phyloP scores from a whole-genome alignment of 2,797 vertebrate species.

The Gallinago nigripennis region DNA sequence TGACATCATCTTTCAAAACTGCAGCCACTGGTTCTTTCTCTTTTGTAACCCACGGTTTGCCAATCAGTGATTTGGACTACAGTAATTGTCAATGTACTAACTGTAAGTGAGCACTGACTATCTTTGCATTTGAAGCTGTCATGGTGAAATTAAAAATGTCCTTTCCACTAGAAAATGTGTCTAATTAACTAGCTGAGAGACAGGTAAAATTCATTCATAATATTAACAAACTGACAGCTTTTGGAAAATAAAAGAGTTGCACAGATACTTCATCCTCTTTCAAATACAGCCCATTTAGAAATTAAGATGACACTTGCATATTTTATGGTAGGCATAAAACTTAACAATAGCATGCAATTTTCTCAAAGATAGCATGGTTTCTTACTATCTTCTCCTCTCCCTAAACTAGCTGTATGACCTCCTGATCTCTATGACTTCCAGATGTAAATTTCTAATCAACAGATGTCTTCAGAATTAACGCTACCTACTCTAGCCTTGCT shows the following conservation, averaged over 20 bases:
- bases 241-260: not conserved
- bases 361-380: not conserved
- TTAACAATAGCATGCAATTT: not conserved
- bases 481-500: not conserved
- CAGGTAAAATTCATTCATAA: not conserved
- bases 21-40: not conserved
- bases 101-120: not conserved
- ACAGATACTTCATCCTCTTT: not conserved
- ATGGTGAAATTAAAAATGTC: not conserved
- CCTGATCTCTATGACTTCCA: not conserved
- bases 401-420: not conserved
- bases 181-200: not conserved
- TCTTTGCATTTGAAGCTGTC: not conserved
- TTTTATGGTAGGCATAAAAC: not conserved
- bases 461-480: not conserved
- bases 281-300: not conserved
- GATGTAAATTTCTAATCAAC: not conserved
- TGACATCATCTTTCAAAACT: not conserved
- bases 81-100: not conserved
- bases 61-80: not conserved
- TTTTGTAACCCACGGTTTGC: not conserved
- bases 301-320: not conserved
- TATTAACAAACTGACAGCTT: not conserved
- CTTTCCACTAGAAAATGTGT: not conserved
- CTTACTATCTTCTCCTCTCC: not conserved